These are phyloP conservation scores for Rissa tridactyla DNA, from an alignment of 2,113 vertebrate species.

Conservation along the genomic window DNA sequence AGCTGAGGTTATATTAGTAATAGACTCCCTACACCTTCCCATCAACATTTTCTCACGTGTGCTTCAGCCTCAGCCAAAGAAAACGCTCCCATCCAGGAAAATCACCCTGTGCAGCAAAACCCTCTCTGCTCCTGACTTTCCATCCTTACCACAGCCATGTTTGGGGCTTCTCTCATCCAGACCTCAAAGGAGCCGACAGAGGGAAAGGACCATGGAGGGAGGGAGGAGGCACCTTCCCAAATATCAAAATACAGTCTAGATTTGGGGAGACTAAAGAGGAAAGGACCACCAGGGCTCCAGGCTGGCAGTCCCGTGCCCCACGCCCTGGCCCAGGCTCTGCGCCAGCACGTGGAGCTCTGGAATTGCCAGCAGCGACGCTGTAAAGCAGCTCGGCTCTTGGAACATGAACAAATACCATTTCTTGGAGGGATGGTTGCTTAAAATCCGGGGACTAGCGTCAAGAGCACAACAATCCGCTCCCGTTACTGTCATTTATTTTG, in stretches of 20 bases:
- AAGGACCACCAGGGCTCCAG: not conserved
- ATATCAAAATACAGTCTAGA: rapidly evolving
- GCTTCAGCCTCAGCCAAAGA: not conserved
- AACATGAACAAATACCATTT: not conserved
- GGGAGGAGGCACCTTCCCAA: not conserved
- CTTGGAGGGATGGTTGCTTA: not conserved
- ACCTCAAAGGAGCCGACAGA: rapidly evolving
- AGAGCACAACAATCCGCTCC: not conserved
- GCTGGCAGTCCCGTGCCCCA: not conserved
- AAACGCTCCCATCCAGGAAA: not conserved
- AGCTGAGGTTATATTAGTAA: not conserved
- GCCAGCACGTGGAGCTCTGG: not conserved
- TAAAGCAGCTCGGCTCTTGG: not conserved
- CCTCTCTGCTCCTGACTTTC: not conserved
- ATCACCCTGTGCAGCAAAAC: not conserved
- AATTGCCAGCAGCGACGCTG: not conserved
- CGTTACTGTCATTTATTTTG: not conserved
- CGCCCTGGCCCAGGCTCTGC: not conserved
- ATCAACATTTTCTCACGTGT: not conserved
- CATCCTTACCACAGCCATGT: not conserved
- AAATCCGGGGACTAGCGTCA: not conserved
- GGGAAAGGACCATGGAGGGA: not conserved
- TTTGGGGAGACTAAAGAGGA: not conserved
- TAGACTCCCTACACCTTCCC: not conserved
- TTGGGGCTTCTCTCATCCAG: not conserved